Evolutionary conservation across 1,140 invertebrate species (phyloP).

Genomic region (Dryas iulia): DNA sequence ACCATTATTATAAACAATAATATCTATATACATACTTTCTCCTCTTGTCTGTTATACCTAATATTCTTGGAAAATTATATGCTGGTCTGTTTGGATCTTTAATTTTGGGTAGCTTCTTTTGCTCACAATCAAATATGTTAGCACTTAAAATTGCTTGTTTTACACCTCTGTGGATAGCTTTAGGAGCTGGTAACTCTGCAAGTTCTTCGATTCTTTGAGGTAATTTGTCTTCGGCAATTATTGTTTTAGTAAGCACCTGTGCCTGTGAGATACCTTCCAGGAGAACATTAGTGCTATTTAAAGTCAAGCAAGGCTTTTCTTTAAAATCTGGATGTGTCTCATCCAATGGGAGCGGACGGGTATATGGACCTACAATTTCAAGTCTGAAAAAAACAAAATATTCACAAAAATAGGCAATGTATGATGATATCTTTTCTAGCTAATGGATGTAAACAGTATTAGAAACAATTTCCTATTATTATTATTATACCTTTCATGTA

Average conservation of each 20-base stretch:
- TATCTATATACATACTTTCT: conserved; percentile 83
- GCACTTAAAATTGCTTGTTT: conserved; percentile 85
- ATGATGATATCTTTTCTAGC: too few relatives aligned
- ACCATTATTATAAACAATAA: too few relatives aligned
- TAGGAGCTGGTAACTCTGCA: conserved; percentile 69
- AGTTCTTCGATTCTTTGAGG: conserved; percentile 81
- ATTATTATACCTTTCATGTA: conserved; percentile 43
- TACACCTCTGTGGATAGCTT: conserved; percentile 79
- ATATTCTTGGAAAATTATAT: conserved; percentile 85
- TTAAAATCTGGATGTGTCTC: conserved; percentile 84
- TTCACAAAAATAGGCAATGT: too few relatives aligned
- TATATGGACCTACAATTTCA: conserved; percentile 73
- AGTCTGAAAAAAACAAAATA: conserved; percentile 57
- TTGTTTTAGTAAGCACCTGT: conserved; percentile 86
- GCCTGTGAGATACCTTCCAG: conserved; percentile 87
- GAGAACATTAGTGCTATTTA: conserved; percentile 83
- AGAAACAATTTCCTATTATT: too few relatives aligned
- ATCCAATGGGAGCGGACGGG: conserved; percentile 67
- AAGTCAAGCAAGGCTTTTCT: conserved; percentile 80
- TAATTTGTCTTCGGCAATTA: conserved; percentile 82
- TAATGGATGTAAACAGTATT: not conserved
- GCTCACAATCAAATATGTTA: conserved; percentile 89
- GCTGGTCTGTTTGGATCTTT: conserved; percentile 85
- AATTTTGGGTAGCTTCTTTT: conserved; percentile 87
- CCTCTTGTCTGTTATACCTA: conserved; percentile 86